These are phyloP conservation scores for Dermochelys coriacea DNA, from an alignment of 2,797 vertebrate species.

Conservation along the genomic window DNA sequence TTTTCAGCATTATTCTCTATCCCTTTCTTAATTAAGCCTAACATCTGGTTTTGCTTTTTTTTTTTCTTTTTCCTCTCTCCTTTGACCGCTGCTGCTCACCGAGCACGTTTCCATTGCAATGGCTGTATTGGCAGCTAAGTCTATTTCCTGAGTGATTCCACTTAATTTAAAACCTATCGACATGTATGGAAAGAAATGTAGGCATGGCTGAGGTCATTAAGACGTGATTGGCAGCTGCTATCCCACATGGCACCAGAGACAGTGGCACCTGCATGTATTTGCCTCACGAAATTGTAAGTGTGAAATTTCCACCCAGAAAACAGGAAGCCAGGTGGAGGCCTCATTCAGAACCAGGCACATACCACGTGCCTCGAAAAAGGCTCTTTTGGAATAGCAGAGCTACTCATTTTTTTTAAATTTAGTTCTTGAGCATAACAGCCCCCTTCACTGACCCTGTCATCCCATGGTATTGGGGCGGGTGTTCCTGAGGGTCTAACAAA, in stretches of 20 bases:
- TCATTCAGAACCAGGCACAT: neutral
- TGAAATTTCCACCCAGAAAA: neutral
- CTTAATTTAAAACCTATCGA: neutral
- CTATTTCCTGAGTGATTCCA: neutral
- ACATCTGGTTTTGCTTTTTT: neutral
- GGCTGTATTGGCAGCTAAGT: neutral
- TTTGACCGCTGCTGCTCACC: neutral
- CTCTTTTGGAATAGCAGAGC: neutral
- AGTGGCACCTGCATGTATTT: too few species aligned
- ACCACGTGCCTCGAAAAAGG: neutral
- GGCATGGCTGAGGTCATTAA: neutral
- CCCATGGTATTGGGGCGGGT: neutral
- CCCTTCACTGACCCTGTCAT: neutral
- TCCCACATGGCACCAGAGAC: neutral
- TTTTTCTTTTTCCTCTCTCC: neutral
- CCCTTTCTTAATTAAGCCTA: neutral
- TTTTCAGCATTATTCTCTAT: neutral
- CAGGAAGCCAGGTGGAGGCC: neutral
- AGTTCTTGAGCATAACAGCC: neutral
- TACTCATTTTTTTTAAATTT: neutral
- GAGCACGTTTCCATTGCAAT: neutral
- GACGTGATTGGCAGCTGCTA: neutral
- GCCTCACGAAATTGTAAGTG: neutral
- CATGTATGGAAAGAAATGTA: neutral
- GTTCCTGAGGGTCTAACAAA: neutral